phyloP scores from a whole-genome alignment of 2,888 invertebrate genomes.

The Linnaemya tessellans region DNA sequence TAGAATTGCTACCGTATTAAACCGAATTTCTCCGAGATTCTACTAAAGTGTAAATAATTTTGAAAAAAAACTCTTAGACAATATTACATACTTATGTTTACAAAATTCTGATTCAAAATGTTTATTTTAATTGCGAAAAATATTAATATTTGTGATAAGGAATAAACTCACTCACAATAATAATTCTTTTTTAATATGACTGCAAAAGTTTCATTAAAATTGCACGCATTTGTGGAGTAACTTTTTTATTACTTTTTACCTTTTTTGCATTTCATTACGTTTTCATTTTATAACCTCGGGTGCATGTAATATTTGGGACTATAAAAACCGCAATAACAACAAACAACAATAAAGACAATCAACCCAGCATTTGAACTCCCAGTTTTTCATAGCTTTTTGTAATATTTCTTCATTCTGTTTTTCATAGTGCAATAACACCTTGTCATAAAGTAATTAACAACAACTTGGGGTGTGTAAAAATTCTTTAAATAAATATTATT shows the following conservation, averaged over 20 bases:
- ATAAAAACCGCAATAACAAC: constrained; percentile 22
- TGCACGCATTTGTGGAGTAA: constrained; percentile 24
- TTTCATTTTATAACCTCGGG: constrained; percentile 39
- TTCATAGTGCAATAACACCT: constrained; percentile 77
- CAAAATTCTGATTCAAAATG: not conserved
- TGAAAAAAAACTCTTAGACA: too few relatives aligned
- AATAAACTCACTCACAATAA: not conserved
- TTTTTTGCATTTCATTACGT: constrained; percentile 24
- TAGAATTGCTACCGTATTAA: too few relatives aligned
- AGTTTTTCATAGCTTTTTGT: constrained; percentile 5
- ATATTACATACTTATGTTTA: not conserved
- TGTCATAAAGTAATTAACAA: constrained; percentile 72
- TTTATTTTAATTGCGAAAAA: not conserved
- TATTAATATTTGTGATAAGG: not conserved
- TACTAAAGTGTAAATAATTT: too few relatives aligned
- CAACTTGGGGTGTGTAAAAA: constrained; percentile 57
- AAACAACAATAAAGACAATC: constrained; percentile 39
- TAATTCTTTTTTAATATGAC: constrained; percentile 16
- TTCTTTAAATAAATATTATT: constrained; percentile 43
- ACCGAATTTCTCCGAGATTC: too few relatives aligned
- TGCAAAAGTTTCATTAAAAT: constrained; percentile 37
- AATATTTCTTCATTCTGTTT: constrained; percentile 9
- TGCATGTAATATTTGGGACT: constrained; percentile 35
- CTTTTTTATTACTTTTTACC: constrained; percentile 6
- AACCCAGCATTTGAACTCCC: constrained; percentile 42